A percentile compares a stretch with the other conserved stretches of the same genome.
These are phyloP conservation scores for Laothoe populi DNA, from an alignment of 2,888 invertebrate genomes.

Conservation along the genomic window DNA sequence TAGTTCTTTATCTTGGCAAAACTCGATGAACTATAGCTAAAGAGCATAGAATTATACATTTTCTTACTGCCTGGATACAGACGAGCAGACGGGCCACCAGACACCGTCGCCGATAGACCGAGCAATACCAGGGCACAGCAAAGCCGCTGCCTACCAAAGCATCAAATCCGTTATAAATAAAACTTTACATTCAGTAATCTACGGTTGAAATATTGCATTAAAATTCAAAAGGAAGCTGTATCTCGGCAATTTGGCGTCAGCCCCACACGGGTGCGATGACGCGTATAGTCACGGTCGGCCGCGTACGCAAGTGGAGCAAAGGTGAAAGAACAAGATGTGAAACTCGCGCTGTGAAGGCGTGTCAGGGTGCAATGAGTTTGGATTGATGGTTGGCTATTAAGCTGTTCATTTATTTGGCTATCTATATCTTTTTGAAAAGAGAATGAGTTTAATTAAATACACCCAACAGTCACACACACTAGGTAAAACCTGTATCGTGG, in stretches of 20 bases:
- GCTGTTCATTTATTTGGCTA: not conserved
- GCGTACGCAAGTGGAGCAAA: conserved; percentile 74
- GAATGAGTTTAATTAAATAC: too few species aligned
- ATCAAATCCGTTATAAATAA: not conserved
- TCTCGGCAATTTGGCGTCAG: conserved; percentile 39
- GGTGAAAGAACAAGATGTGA: conserved; percentile 74
- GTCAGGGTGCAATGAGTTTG: not conserved
- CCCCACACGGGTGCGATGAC: conserved; percentile 50
- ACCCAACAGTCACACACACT: too few species aligned
- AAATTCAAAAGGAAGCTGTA: conserved; percentile 53
- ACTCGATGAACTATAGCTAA: too few species aligned
- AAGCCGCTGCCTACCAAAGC: too few species aligned
- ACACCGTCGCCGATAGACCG: too few species aligned
- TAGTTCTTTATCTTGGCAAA: too few species aligned
- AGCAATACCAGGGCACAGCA: too few species aligned
- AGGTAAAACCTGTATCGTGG: too few species aligned
- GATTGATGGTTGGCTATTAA: not conserved
- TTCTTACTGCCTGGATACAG: too few species aligned
- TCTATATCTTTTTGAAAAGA: too few species aligned
- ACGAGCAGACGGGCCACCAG: too few species aligned
- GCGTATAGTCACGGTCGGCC: conserved; percentile 73
- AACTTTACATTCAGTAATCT: not conserved
- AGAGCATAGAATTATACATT: too few species aligned
- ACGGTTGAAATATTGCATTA: conserved; percentile 30
- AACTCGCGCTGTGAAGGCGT: conserved; percentile 20